Conservation (phyloP, 1,140 invertebrate genomes). For the Babylonia areolata region DNA sequence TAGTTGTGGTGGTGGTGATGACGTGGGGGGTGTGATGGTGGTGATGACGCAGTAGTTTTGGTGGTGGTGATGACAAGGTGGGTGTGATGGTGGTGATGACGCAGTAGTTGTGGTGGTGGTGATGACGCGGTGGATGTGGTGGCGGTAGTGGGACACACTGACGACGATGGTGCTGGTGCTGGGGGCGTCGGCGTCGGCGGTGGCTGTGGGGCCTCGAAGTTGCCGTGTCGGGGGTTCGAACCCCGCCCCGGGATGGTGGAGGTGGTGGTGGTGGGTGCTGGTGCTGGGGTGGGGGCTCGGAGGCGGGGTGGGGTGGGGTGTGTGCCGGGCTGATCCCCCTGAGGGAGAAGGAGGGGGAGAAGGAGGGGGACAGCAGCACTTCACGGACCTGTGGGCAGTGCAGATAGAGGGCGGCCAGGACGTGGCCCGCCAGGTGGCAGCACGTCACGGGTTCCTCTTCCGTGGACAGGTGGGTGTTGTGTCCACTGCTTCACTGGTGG, state of each 20-base stretch:
- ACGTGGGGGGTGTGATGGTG: too few relatives aligned
- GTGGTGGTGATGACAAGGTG: not conserved
- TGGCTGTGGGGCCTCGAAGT: not conserved
- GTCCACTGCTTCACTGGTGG: too few relatives aligned
- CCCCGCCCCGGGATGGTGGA: not conserved
- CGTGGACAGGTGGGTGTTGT: slow-evolving; percentile 61
- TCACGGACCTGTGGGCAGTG: slow-evolving; percentile 66
- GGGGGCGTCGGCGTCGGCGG: not conserved
- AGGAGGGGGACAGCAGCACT: slow-evolving; percentile 31
- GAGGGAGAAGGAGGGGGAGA: not conserved
- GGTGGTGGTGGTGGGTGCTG: not conserved
- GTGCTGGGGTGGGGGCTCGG: not conserved
- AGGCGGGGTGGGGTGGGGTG: too few relatives aligned
- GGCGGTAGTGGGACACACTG: too few relatives aligned
- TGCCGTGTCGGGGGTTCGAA: too few relatives aligned
- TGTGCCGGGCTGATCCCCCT: too few relatives aligned
- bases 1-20: too few relatives aligned
- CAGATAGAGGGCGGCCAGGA: slow-evolving; percentile 62
- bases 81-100: not conserved
- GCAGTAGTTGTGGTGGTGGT: not conserved
- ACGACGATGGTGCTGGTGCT: too few relatives aligned
- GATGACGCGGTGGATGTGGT: not conserved
- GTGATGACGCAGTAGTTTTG: too few relatives aligned
- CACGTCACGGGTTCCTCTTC: slow-evolving; percentile 64
- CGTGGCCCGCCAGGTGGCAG: slow-evolving; percentile 54